Evolutionary conservation across 2,113 vertebrate genomes (phyloP).

Genomic region (Pangasianodon gigas): DNA sequence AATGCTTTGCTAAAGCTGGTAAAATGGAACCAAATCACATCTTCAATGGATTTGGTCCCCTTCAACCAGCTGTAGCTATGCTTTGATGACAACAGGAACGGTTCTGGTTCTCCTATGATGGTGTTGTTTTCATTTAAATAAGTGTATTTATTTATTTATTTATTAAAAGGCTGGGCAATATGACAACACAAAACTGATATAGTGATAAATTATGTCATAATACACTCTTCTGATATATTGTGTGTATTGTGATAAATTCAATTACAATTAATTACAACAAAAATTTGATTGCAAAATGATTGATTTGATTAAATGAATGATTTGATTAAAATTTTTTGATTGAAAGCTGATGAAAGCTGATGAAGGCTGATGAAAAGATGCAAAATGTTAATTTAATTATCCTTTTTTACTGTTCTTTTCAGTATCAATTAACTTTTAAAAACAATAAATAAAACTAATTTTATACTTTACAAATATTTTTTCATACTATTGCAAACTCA

Average conservation of each 20-base stretch:
- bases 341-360: too few species aligned
- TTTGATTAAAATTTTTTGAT: too few species aligned
- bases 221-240: not conserved
- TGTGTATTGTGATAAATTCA: not conserved
- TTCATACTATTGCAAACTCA: not conserved
- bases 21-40: conserved; percentile 99
- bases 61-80: conserved; percentile 99
- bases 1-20: conserved; percentile 99
- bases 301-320: too few species aligned
- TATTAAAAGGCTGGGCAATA: not conserved
- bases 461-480: not conserved
- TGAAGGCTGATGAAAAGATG: too few species aligned
- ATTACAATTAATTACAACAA: not conserved
- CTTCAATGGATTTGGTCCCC: conserved; percentile 95
- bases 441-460: not conserved
- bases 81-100: conserved; percentile 84
- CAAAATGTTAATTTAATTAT: too few species aligned
- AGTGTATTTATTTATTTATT: not conserved
- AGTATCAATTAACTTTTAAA: not conserved
- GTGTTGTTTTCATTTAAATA: not conserved
- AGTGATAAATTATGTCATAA: not conserved
- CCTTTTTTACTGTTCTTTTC: not conserved
- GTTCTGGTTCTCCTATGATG: not conserved
- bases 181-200: not conserved
- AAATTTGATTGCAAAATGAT: too few species aligned